Conservation (phyloP, 1,140 invertebrate species). For the Dolichoris vasculosae region DNA sequence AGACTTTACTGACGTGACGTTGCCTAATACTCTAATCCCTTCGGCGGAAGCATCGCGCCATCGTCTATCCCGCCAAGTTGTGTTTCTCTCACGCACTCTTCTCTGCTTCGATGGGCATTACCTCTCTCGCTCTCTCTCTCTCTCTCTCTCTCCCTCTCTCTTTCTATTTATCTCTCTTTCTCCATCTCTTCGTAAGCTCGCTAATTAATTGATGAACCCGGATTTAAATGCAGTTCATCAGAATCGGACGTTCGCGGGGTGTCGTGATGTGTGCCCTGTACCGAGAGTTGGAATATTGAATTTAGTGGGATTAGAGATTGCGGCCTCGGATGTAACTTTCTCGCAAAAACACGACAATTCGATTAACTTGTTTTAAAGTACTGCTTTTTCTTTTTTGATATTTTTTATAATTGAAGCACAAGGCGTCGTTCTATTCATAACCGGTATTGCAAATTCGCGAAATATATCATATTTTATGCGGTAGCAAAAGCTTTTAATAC, state of each 20-base stretch:
- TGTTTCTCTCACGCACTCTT: slow-evolving; percentile 55
- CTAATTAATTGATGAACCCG: slow-evolving; percentile 71
- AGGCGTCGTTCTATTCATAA: background rate
- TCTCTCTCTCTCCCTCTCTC: slow-evolving; percentile 37
- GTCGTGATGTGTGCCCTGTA: background rate
- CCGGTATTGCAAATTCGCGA: background rate
- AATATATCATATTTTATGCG: background rate
- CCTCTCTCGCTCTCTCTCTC: slow-evolving; percentile 53
- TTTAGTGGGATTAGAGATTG: slow-evolving; percentile 48
- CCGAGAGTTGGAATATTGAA: slow-evolving; percentile 47
- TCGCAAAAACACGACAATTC: slow-evolving; percentile 28
- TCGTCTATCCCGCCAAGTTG: slow-evolving; percentile 62
- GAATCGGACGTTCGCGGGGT: slow-evolving; percentile 50
- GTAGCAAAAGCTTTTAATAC: background rate
- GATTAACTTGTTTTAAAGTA: slow-evolving; percentile 32
- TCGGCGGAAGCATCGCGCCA: slow-evolving; percentile 60
- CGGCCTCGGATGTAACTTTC: slow-evolving; percentile 27
- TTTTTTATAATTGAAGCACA: background rate
- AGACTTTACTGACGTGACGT: slow-evolving; percentile 74
- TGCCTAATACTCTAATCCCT: slow-evolving; percentile 74
- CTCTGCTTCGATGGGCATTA: background rate
- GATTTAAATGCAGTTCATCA: slow-evolving; percentile 63
- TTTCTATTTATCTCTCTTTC: slow-evolving; percentile 13
- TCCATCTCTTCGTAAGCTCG: slow-evolving; percentile 33
- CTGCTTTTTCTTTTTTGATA: background rate